Base-by-base conservation (phyloP, 92 coral and sea anemone genomes). In the Epizoanthus ramosus region DNA sequence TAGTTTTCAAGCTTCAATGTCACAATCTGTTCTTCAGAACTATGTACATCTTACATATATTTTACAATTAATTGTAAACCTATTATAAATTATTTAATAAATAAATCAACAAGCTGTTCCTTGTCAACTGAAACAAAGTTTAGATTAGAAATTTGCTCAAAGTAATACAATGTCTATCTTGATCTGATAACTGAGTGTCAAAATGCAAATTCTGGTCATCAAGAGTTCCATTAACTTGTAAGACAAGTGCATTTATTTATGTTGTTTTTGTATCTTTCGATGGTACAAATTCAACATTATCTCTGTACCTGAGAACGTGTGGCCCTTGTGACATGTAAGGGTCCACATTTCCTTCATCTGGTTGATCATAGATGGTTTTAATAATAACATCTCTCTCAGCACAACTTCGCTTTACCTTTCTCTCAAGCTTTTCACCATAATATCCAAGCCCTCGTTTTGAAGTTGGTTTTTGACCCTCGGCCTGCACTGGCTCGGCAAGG, bases 361-460 rank as follows among this genome's bases (percentile, higher is more conserved):
- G 86, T 33, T 86, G 73, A 79, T 96, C 99, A 88, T 85, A 97
- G 45, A 97, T 71, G 58, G 99, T 97, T 24, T 95, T 90, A 57
- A 97, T 97, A 47, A 92, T 88, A 41, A 92, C 92, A 65, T 92
- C 91, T 85, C 93, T 90, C 16, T 93, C 92, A 39, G 94, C 98
- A 53, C 92, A 87, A 77, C 88, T 65, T 81, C 92, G 90, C 59
- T 97, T 97, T 58, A 84, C 92, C 68, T 82, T 86, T 65, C 98
- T 87, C 12, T 90, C 86, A 64, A 97, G 73, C 74, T 97, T 97
- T 71, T 97, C 95, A 57, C 99, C 99, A 85, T 92, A 89, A 80
- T 90, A 97, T 3, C 99, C 99, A 14, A 97, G 81, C 22, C 99
- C 99, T 66, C 93, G 87, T 77, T 97, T 97, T 75, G 93, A 94